Evolutionary conservation across 2,888 invertebrate genomes (phyloP).

Genomic region (Plagodis dolabraria): DNA sequence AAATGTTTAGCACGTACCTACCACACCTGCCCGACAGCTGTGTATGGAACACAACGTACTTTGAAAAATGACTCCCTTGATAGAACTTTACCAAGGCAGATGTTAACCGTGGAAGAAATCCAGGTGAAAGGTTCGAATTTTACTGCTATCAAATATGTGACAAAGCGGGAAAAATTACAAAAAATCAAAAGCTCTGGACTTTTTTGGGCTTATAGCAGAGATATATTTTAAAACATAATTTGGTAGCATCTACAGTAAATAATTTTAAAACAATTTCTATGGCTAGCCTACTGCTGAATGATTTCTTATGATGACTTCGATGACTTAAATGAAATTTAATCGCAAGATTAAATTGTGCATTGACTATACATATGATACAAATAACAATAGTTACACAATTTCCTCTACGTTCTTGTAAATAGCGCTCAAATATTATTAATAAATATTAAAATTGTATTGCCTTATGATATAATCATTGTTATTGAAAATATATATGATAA

Average conservation of each 20-base stretch:
- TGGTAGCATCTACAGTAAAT: background rate
- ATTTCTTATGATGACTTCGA: no score
- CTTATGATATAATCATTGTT: no score
- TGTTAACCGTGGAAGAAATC: conserved; percentile 45
- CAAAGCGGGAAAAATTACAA: conserved; percentile 8
- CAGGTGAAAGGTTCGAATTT: conserved; percentile 23
- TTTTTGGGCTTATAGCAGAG: background rate
- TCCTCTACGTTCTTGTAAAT: no score
- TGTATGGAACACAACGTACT: conserved; percentile 65
- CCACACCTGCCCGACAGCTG: conserved; percentile 79
- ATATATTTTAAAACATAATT: background rate
- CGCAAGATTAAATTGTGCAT: no score
- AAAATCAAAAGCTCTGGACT: conserved; percentile 1
- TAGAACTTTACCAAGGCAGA: conserved; percentile 62
- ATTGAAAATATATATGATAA: no score
- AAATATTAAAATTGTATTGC: no score
- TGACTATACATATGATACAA: no score
- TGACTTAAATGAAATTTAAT: no score
- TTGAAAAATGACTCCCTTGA: conserved; percentile 67
- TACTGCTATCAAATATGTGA: conserved; percentile 1
- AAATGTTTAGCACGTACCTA: conserved; percentile 67
- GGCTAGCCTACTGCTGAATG: no score
- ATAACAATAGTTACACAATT: no score
- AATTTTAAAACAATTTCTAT: no score
- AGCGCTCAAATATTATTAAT: no score